These are phyloP conservation scores for Idaea straminata DNA, from an alignment of 2,888 invertebrate genomes.

Conservation along the genomic window DNA sequence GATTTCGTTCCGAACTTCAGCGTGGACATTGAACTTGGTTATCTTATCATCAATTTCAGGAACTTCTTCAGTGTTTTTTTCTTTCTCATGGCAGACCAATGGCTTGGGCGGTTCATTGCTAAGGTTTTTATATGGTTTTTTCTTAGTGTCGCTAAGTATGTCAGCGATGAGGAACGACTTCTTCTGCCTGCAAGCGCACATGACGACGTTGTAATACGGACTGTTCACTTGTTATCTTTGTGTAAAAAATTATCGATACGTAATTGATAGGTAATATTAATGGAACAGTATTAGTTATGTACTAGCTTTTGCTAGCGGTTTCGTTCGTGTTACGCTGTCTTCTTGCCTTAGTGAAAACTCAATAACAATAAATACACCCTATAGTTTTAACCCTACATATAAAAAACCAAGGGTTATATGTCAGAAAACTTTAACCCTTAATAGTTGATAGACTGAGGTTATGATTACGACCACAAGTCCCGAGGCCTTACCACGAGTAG, in stretches of 20 bases:
- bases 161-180: constrained; percentile 71
- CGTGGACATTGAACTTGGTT: constrained; percentile 40
- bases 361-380: too few species aligned
- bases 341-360: too few species aligned
- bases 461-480: too few species aligned
- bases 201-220: constrained; percentile 31
- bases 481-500: too few species aligned
- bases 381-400: too few species aligned
- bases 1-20: constrained; percentile 50
- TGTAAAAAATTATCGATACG: constrained; percentile 52
- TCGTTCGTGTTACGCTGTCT: too few species aligned
- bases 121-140: constrained; percentile 50
- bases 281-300: constrained; percentile 63
- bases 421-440: too few species aligned
- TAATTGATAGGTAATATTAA: constrained; percentile 78
- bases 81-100: constrained; percentile 37
- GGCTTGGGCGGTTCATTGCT: constrained; percentile 53
- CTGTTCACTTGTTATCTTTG: constrained; percentile 58
- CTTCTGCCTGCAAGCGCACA: constrained; percentile 73
- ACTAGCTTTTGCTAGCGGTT: constrained; percentile 19
- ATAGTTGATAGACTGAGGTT: too few species aligned
- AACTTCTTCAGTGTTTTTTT: constrained; percentile 13
- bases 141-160: constrained; percentile 57
- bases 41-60: constrained; percentile 29
- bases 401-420: too few species aligned